A percentile compares a stretch with the other conserved stretches of the same genome.
Conservation (phyloP, 2,113 vertebrate genomes). For the Anser cygnoides region DNA sequence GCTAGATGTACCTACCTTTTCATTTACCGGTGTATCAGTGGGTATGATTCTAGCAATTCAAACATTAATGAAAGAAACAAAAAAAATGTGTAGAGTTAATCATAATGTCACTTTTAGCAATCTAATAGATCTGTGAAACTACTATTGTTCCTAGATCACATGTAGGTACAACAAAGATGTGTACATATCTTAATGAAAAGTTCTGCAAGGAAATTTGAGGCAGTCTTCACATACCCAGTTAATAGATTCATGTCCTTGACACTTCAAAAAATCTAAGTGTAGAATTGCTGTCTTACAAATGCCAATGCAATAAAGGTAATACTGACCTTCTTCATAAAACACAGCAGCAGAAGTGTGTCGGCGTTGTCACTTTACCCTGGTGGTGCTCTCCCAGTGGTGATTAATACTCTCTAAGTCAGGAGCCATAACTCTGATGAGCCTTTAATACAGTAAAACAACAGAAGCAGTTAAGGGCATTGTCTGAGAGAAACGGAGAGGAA, state of each 20-base stretch:
- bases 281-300: background rate
- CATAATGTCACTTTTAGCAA: background rate
- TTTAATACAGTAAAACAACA: constrained; percentile 47
- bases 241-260: background rate
- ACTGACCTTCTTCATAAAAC: background rate
- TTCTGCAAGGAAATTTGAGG: background rate
- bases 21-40: background rate
- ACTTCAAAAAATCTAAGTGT: background rate
- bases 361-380: fast-evolving
- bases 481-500: background rate
- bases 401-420: constrained; percentile 8
- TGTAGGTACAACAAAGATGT: background rate
- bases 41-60: background rate
- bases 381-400: background rate
- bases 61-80: background rate
- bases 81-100: background rate
- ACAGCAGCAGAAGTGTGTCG: fast-evolving
- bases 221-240: fast-evolving
- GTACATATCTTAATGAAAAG: background rate
- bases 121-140: background rate
- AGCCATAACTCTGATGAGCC: constrained; percentile 40
- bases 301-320: background rate
- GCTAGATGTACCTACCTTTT: background rate
- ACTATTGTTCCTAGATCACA: background rate
- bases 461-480: constrained; percentile 38